Conservation (phyloP, 2,888 invertebrate species). For the Thecocarcelia acutangulata region DNA sequence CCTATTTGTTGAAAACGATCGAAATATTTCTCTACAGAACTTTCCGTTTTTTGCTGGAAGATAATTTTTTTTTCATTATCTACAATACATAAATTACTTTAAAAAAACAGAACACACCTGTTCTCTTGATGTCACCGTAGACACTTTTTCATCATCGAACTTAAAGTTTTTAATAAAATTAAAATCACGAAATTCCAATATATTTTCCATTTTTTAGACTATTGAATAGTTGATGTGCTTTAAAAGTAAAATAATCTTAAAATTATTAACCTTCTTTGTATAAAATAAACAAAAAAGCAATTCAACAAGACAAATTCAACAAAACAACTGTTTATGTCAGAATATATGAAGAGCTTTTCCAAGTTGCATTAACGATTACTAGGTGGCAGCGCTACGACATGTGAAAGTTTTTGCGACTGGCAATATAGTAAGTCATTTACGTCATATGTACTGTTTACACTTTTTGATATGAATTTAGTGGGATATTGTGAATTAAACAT, state of each 20-base stretch:
- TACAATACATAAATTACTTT: neutral
- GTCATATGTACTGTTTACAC: no score
- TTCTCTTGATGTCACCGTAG: slow-evolving; percentile 84
- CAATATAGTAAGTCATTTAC: no score
- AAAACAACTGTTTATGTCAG: slow-evolving; percentile 55
- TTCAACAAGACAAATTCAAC: slow-evolving; percentile 49
- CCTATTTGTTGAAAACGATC: slow-evolving; percentile 82
- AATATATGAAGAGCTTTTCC: no score
- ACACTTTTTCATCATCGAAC: slow-evolving; percentile 84
- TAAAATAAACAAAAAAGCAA: slow-evolving; percentile 31
- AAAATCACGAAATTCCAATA: slow-evolving; percentile 76
- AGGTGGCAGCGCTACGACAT: no score
- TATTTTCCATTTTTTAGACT: slow-evolving; percentile 57
- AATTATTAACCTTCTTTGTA: slow-evolving; percentile 21
- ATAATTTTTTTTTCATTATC: neutral
- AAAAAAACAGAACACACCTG: slow-evolving; percentile 82
- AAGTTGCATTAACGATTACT: neutral
- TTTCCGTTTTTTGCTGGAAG: slow-evolving; percentile 84
- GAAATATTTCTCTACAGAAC: slow-evolving; percentile 83
- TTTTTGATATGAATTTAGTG: no score
- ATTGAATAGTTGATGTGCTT: neutral
- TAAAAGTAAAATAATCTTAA: slow-evolving; percentile 25
- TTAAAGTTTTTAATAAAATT: slow-evolving; percentile 78
- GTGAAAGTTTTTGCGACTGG: no score
- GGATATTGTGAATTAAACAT: no score